These are phyloP conservation scores for Oscheius sp. DNA, from an alignment of 1,140 invertebrate genomes.

Conservation along the genomic window DNA sequence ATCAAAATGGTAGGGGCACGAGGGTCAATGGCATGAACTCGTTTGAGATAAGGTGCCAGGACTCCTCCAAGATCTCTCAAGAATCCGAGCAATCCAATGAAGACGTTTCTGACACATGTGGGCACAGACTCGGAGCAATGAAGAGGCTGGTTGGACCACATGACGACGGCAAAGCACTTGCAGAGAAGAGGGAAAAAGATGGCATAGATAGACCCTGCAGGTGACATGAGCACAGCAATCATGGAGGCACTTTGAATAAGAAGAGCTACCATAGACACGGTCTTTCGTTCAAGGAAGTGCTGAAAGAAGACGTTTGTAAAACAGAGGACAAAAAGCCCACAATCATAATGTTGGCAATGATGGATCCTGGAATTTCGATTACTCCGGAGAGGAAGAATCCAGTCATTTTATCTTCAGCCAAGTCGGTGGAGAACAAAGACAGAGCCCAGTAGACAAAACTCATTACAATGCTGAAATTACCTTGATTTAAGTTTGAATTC, in stretches of 20 bases:
- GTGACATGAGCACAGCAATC: background rate
- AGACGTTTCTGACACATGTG: slow-evolving; percentile 29
- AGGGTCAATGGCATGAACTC: slow-evolving; percentile 6
- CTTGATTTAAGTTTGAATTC: background rate
- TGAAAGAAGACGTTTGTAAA: slow-evolving; percentile 20
- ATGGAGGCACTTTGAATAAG: background rate
- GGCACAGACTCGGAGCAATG: slow-evolving; percentile 13
- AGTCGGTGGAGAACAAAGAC: slow-evolving; percentile 40
- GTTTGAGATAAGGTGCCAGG: slow-evolving; percentile 27
- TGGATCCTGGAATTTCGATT: slow-evolving; percentile 37
- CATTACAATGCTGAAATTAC: slow-evolving; percentile 36
- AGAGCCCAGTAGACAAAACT: slow-evolving; percentile 42
- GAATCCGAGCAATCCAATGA: slow-evolving; percentile 19
- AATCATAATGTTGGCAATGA: slow-evolving; percentile 24
- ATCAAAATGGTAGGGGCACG: slow-evolving; percentile 12
- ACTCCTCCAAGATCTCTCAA: slow-evolving; percentile 19
- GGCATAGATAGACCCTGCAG: background rate
- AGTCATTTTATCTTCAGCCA: slow-evolving; percentile 42
- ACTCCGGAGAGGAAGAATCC: slow-evolving; percentile 42
- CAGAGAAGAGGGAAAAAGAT: slow-evolving; percentile 21
- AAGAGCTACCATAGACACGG: slow-evolving; percentile 5
- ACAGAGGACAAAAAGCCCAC: background rate
- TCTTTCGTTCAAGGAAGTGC: slow-evolving; percentile 14
- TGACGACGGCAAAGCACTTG: slow-evolving; percentile 18
- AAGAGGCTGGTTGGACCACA: slow-evolving; percentile 19